These are phyloP conservation scores for Argya squamiceps DNA, from an alignment of 2,797 vertebrate species.

Conservation along the genomic window DNA sequence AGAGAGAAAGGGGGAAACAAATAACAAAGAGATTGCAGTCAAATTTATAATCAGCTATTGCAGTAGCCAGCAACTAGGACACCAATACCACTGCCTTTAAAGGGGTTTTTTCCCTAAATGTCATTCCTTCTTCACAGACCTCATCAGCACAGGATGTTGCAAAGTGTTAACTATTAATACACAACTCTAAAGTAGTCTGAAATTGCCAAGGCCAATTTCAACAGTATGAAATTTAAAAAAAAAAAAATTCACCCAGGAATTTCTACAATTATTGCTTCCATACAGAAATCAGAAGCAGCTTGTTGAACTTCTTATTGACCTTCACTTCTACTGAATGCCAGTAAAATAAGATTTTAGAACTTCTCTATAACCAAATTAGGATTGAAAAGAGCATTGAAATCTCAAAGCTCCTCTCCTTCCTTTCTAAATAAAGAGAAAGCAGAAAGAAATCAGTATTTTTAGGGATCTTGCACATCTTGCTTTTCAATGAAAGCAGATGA, in stretches of 20 bases:
- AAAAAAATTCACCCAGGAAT: rapidly evolving
- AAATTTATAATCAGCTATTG: background rate
- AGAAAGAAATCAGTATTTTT: background rate
- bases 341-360: background rate
- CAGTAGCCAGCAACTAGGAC: background rate
- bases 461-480: background rate
- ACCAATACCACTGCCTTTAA: background rate
- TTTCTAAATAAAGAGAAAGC: background rate
- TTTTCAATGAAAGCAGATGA: background rate
- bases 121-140: background rate
- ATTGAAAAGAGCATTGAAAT: background rate
- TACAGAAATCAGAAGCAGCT: background rate
- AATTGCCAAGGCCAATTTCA: background rate
- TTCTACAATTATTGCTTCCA: background rate
- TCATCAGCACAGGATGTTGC: background rate
- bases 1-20: background rate
- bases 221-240: rapidly evolving
- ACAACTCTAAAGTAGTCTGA: background rate
- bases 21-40: background rate
- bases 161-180: background rate
- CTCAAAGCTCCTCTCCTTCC: background rate
- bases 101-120: background rate
- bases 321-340: background rate
- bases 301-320: background rate
- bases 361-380: background rate